phyloP scores from a whole-genome alignment of 2,113 vertebrate species.

The Perca flavescens region DNA sequence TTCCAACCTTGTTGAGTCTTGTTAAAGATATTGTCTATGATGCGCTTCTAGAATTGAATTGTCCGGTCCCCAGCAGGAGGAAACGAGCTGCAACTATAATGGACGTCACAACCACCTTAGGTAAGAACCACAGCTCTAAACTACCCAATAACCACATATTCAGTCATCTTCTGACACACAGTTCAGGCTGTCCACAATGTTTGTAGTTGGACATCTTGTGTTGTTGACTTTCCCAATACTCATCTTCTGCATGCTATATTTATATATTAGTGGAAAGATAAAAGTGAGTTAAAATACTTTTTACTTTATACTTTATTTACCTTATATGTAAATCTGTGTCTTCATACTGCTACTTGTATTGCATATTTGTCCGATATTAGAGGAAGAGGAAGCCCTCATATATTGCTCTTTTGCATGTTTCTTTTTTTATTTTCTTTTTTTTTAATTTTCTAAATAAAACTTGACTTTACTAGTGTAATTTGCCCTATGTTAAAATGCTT shows the following conservation, averaged over 20 bases:
- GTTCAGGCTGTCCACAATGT: background rate
- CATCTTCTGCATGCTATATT: background rate
- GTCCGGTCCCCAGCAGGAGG: constrained; percentile 50
- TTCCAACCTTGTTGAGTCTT: background rate
- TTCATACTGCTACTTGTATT: too few relatives aligned
- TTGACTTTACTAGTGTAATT: too few relatives aligned
- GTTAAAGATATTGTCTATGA: constrained; percentile 1
- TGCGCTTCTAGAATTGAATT: constrained; percentile 72
- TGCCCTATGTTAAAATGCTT: too few relatives aligned
- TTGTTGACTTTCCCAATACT: background rate
- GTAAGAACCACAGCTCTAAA: constrained; percentile 45
- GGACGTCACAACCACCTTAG: constrained; percentile 65
- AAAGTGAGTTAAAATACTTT: background rate
- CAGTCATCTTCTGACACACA: background rate
- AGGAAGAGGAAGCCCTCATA: too few relatives aligned
- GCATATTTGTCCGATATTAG: too few relatives aligned
- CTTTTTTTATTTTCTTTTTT: too few relatives aligned
- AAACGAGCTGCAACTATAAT: constrained; percentile 62
- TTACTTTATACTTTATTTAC: background rate
- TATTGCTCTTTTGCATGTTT: too few relatives aligned
- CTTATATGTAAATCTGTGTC: too few relatives aligned
- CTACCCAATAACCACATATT: accelerated
- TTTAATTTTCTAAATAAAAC: too few relatives aligned
- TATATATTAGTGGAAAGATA: background rate
- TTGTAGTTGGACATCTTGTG: background rate